Evolutionary conservation across 2,888 invertebrate genomes (phyloP).

Genomic region (Entomobrya multifasciata): DNA sequence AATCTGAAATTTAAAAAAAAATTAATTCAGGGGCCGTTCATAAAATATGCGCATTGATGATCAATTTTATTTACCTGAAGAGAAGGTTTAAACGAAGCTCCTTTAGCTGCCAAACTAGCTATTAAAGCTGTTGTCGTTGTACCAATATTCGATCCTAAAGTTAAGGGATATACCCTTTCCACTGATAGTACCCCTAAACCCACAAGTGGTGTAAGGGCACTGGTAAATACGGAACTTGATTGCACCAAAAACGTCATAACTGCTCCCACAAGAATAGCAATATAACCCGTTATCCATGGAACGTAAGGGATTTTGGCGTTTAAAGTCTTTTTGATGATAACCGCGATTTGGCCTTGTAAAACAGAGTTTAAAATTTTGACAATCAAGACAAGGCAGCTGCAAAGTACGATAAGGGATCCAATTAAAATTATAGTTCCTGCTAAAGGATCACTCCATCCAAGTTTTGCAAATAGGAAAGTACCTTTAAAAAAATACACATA

Average conservation of each 20-base stretch:
- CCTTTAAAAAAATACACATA: no score
- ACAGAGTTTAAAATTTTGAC: conserved; percentile 83
- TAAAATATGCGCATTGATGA: no score
- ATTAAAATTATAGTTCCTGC: conserved; percentile 82
- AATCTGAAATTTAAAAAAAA: conserved; percentile 82
- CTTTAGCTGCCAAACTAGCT: conserved; percentile 80
- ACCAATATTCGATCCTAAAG: conserved; percentile 81
- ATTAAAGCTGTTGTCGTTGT: conserved; percentile 83
- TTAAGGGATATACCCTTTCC: conserved; percentile 84
- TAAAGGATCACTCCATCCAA: conserved; percentile 81
- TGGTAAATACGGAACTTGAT: conserved; percentile 84
- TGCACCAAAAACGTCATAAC: conserved; percentile 83
- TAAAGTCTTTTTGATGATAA: conserved; percentile 81
- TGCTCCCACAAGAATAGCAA: conserved; percentile 83
- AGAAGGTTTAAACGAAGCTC: conserved; percentile 80
- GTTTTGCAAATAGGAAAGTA: conserved; percentile 80
- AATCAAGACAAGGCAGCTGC: conserved; percentile 82
- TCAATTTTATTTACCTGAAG: conserved; percentile 69
- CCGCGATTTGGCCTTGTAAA: conserved; percentile 81
- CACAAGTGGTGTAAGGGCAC: conserved; percentile 84
- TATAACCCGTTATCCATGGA: conserved; percentile 83
- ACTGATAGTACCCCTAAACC: conserved; percentile 83
- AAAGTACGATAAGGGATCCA: conserved; percentile 82
- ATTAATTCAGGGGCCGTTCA: no score
- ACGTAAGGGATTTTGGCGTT: conserved; percentile 82